phyloP scores from a whole-genome alignment of 1,140 invertebrate genomes.

The Trichoplusia ni region DNA sequence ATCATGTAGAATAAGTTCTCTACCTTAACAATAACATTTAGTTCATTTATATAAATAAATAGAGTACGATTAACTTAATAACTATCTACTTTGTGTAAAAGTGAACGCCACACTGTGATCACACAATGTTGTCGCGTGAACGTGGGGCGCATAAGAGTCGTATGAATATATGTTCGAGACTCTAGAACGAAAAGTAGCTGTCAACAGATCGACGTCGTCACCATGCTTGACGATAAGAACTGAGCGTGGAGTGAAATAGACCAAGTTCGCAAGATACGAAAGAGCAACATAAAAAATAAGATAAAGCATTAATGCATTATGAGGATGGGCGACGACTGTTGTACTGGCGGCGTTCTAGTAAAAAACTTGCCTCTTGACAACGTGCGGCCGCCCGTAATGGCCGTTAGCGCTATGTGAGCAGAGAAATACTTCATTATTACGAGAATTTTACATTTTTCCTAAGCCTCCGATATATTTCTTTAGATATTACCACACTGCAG shows the following conservation, averaged over 20 bases:
- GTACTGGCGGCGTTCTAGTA: conserved; percentile 78
- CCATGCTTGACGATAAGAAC: conserved; percentile 45
- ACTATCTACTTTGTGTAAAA: conserved; percentile 34
- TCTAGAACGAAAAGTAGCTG: conserved; percentile 32
- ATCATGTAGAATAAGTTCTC: conserved; percentile 80
- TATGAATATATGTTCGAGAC: conserved; percentile 34
- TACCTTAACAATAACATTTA: conserved; percentile 51
- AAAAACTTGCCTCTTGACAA: conserved; percentile 82
- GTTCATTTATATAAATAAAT: conserved; percentile 48
- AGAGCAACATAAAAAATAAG: conserved; percentile 73
- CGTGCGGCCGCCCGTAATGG: conserved; percentile 80
- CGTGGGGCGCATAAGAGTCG: conserved; percentile 39
- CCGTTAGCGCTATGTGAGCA: conserved; percentile 79
- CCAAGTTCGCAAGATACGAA: conserved; percentile 53
- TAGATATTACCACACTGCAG: conserved; percentile 4
- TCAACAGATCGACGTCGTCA: conserved; percentile 55
- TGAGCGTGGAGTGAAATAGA: conserved; percentile 47
- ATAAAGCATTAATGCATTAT: conserved; percentile 82
- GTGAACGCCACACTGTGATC: conserved; percentile 36
- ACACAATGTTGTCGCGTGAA: conserved; percentile 38
- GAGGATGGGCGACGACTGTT: conserved; percentile 76
- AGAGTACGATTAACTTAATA: conserved; percentile 39
- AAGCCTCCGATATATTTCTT: conserved; percentile 2
- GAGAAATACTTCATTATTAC: conserved; percentile 71
- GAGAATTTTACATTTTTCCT: conserved; percentile 16